phyloP scores from a whole-genome alignment of 2,113 vertebrate genomes.

The Pipa parva region DNA sequence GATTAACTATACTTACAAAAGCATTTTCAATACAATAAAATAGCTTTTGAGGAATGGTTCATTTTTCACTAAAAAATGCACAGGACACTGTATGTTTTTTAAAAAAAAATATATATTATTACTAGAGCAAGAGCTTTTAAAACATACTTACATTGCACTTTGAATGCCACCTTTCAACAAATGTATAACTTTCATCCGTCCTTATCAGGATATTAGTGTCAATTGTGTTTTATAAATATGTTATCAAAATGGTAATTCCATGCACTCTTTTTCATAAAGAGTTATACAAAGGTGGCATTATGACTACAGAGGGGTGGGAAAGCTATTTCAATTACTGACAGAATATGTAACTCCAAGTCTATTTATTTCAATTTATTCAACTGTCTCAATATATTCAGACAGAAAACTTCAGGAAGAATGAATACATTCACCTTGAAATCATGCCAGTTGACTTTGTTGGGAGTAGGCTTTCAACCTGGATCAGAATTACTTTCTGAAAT shows the following conservation, averaged over 20 bases:
- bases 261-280: slow-evolving; percentile 60
- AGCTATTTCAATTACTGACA: slow-evolving; percentile 72
- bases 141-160: slow-evolving; percentile 32
- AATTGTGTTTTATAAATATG: slow-evolving; percentile 66
- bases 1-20: too few species aligned
- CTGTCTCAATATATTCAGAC: slow-evolving; percentile 68
- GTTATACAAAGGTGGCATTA: slow-evolving; percentile 68
- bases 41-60: too few species aligned
- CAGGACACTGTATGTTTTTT: too few species aligned
- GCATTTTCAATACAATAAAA: too few species aligned
- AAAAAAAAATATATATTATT: neutral
- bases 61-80: too few species aligned
- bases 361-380: slow-evolving; percentile 82
- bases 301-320: slow-evolving; percentile 65
- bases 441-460: slow-evolving; percentile 71
- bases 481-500: slow-evolving; percentile 68
- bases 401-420: slow-evolving; percentile 69
- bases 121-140: neutral
- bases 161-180: slow-evolving; percentile 49
- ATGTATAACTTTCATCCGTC: slow-evolving; percentile 62
- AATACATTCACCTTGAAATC: slow-evolving; percentile 82
- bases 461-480: slow-evolving; percentile 55
- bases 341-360: slow-evolving; percentile 71
- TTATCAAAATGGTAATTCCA: slow-evolving; percentile 79
- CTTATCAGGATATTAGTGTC: slow-evolving; percentile 64